Evolutionary conservation across 2,888 invertebrate species (phyloP), one percentile per base, ranked within the genome.

Genomic region (Machimus rusticus): DNA sequence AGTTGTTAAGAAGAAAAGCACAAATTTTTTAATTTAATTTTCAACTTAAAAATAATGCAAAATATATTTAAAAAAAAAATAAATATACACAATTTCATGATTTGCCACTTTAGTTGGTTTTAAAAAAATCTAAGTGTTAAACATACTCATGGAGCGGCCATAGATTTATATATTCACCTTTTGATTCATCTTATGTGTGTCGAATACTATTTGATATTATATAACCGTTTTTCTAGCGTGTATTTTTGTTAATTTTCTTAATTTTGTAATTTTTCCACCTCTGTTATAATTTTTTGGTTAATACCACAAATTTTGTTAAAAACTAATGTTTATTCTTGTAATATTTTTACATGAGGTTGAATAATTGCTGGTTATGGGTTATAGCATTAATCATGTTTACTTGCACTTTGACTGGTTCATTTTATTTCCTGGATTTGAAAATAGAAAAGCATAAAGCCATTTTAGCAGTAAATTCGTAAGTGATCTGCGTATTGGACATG

Each of bases 331-430:
- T 66, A 66, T 81, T 31, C 55, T 81, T 81, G 74, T 84, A 74
- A 74, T 74, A 84, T 66, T 39, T 81, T 81, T 37, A 74, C 34
- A 46, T 74, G 84, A 84, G 84, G 84, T 84, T 84, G 84, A 84
- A 66, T 66, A 43, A 43, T 85, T 85, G 85, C 85, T 85, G 85
- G 85, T 74, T 84, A 85, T 85, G 85, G 85, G 85, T 74, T 85
- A 74, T 39, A 85, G 74, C 74, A 85, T 85, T 66, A 66, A 66
- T 66, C 43, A 74, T 74, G 74, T 74, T 74, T 85, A 85, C 39
- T 85, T 85, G 85, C 85, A 85, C 85, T 85, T 85, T 85, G 74
- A 74, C 74, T 74, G 74, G 74, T 74, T 85, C 74, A 74, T 39
- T 85, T 85, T 85, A 28, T 74, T 74, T 74, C 85, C 74, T 85